phyloP scores from a whole-genome alignment of 2,888 invertebrate species.

The Hesperia comma region DNA sequence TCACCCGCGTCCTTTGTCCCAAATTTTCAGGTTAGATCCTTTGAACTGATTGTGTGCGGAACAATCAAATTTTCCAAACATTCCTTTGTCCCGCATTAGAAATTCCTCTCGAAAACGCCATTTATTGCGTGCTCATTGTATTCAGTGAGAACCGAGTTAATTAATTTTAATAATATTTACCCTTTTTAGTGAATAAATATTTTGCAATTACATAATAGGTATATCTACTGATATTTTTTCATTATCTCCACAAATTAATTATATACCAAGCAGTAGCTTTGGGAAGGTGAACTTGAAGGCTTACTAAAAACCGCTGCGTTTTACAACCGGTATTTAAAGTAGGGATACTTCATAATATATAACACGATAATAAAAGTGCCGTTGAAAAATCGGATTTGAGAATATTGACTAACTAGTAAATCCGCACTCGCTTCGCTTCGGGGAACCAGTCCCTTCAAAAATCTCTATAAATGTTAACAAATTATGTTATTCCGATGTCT shows the following conservation, averaged over 20 bases:
- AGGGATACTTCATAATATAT: too few relatives aligned
- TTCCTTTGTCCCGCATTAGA: conserved; percentile 40
- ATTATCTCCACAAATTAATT: too few relatives aligned
- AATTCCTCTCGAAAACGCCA: conserved; percentile 24
- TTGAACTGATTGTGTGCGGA: conserved; percentile 46
- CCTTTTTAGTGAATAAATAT: neutral
- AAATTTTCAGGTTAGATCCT: conserved; percentile 42
- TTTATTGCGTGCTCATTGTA: conserved; percentile 29
- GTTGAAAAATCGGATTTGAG: conserved; percentile 61
- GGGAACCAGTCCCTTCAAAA: too few relatives aligned
- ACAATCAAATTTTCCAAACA: conserved; percentile 45
- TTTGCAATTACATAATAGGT: too few relatives aligned
- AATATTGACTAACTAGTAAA: conserved; percentile 68
- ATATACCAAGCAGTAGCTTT: too few relatives aligned
- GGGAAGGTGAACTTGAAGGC: too few relatives aligned
- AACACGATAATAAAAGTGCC: conserved; percentile 51
- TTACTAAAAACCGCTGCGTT: too few relatives aligned
- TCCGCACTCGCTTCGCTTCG: too few relatives aligned
- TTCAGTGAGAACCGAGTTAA: conserved; percentile 15
- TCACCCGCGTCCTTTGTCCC: conserved; percentile 41
- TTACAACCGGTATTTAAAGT: neutral
- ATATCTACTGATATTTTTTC: too few relatives aligned
- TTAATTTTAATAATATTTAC: conserved; percentile 20
- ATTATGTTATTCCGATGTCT: too few relatives aligned
- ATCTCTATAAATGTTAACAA: too few relatives aligned